These are phyloP conservation scores for Drosophila acutilabella DNA, from an alignment of 2,888 invertebrate genomes.

Conservation along the genomic window DNA sequence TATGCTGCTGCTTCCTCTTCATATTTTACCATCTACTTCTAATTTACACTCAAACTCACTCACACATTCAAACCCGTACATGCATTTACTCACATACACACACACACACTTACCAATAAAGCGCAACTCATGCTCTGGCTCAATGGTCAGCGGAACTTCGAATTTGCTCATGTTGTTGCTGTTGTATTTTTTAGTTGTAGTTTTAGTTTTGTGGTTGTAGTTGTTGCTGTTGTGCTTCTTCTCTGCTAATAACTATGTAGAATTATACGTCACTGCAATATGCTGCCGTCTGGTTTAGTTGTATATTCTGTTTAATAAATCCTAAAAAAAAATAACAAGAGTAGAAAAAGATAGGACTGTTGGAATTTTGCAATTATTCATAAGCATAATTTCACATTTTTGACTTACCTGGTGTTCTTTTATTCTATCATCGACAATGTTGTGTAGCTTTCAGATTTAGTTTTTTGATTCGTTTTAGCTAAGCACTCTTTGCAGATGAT, in stretches of 20 bases:
- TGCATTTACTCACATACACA: background rate
- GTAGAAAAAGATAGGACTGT: slow-evolving; percentile 16
- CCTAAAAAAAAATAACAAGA: slow-evolving; percentile 15
- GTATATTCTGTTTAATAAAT: slow-evolving; percentile 14
- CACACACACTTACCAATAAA: slow-evolving; percentile 92
- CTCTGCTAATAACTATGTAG: slow-evolving; percentile 29
- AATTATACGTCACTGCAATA: slow-evolving; percentile 13
- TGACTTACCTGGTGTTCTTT: slow-evolving; percentile 23
- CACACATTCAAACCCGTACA: background rate
- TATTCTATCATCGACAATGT: slow-evolving; percentile 8
- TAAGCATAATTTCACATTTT: slow-evolving; percentile 15
- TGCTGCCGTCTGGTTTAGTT: slow-evolving; percentile 4
- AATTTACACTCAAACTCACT: slow-evolving; percentile 26
- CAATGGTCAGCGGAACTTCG: slow-evolving; percentile 91
- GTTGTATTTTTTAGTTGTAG: slow-evolving; percentile 6
- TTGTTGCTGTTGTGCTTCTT: slow-evolving; percentile 21
- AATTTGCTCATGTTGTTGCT: slow-evolving; percentile 81
- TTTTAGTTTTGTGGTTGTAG: slow-evolving; percentile 5
- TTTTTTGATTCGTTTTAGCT: slow-evolving; percentile 23
- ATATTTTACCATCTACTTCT: slow-evolving; percentile 9
- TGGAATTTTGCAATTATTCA: slow-evolving; percentile 25
- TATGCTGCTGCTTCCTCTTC: slow-evolving; percentile 8
- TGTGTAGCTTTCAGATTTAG: slow-evolving; percentile 9
- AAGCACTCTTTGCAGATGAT: slow-evolving; percentile 27
- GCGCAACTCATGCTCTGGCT: slow-evolving; percentile 94